Evolutionary conservation across 1,140 invertebrate genomes (phyloP).

Genomic region (Mactra quadrangularis): DNA sequence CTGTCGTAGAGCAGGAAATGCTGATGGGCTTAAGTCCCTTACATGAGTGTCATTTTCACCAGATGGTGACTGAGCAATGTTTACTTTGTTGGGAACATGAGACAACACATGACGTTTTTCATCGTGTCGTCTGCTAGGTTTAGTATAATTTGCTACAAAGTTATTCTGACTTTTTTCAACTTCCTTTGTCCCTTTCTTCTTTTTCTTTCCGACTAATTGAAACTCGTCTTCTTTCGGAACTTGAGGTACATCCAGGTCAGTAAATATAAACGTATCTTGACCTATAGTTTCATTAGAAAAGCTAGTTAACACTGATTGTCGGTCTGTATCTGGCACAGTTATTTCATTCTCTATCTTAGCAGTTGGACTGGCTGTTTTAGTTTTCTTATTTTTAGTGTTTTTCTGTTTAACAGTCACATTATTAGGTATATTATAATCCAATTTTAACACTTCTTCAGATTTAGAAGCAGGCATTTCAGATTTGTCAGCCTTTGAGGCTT

Average conservation of each 20-base stretch:
- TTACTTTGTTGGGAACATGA: constrained; percentile 13
- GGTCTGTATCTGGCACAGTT: constrained; percentile 36
- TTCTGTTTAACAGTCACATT: constrained; percentile 65
- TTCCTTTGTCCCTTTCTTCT: constrained; percentile 69
- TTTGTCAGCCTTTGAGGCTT: constrained; percentile 40
- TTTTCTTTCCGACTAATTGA: constrained; percentile 71
- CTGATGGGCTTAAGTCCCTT: constrained; percentile 77
- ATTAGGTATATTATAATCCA: constrained; percentile 8
- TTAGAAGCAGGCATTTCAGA: constrained; percentile 31
- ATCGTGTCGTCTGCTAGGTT: constrained; percentile 15
- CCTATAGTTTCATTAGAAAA: constrained; percentile 36
- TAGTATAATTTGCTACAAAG: constrained; percentile 11
- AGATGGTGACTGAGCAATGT: neutral
- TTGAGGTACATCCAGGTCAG: constrained; percentile 67
- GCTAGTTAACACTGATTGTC: constrained; percentile 8
- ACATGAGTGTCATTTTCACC: constrained; percentile 29
- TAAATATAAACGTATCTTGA: constrained; percentile 70
- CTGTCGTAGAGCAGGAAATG: constrained; percentile 75
- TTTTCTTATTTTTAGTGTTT: constrained; percentile 61
- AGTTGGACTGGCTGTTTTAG: constrained; percentile 30
- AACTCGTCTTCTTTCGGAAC: constrained; percentile 71
- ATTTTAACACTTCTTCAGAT: constrained; percentile 16
- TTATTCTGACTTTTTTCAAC: constrained; percentile 13
- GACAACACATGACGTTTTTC: constrained; percentile 30
- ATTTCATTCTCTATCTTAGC: constrained; percentile 29